phyloP scores from a whole-genome alignment of 2,797 vertebrate genomes.

The Pempheris klunzingeri region DNA sequence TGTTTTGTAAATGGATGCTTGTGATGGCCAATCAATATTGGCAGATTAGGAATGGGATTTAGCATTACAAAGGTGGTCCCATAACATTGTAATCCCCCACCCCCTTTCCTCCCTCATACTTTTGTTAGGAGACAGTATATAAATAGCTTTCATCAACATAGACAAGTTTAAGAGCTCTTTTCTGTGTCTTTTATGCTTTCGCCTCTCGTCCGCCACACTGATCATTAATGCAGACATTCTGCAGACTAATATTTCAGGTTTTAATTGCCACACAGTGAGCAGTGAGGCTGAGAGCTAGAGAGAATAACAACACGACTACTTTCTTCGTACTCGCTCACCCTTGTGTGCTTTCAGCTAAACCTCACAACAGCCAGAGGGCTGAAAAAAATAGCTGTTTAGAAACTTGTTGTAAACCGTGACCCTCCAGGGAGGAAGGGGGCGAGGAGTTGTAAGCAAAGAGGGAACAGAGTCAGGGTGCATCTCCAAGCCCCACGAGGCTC shows the following conservation, averaged over 20 bases:
- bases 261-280: slow-evolving; percentile 65
- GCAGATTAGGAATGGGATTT: slow-evolving; percentile 84
- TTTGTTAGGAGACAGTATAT: slow-evolving; percentile 67
- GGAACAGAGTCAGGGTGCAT: slow-evolving; percentile 52
- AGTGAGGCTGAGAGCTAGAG: slow-evolving; percentile 44
- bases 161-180: slow-evolving; percentile 53
- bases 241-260: slow-evolving; percentile 75
- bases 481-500: slow-evolving; percentile 37
- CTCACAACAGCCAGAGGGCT: slow-evolving; percentile 37
- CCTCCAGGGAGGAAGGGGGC: slow-evolving; percentile 54
- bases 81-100: slow-evolving; percentile 77
- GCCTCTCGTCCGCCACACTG: slow-evolving; percentile 33
- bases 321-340: slow-evolving; percentile 52
- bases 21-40: slow-evolving; percentile 84
- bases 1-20: slow-evolving; percentile 74
- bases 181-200: slow-evolving; percentile 32
- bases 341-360: slow-evolving; percentile 50
- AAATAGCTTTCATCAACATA: slow-evolving; percentile 70
- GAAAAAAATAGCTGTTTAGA: slow-evolving; percentile 63
- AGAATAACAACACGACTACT: slow-evolving; percentile 58
- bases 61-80: slow-evolving; percentile 82
- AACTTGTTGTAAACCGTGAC: slow-evolving; percentile 29
- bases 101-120: slow-evolving; percentile 63
- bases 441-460: slow-evolving; percentile 40
- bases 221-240: slow-evolving; percentile 69